Evolutionary conservation across 2,888 invertebrate genomes (phyloP).

Genomic region (Unio delphinus): DNA sequence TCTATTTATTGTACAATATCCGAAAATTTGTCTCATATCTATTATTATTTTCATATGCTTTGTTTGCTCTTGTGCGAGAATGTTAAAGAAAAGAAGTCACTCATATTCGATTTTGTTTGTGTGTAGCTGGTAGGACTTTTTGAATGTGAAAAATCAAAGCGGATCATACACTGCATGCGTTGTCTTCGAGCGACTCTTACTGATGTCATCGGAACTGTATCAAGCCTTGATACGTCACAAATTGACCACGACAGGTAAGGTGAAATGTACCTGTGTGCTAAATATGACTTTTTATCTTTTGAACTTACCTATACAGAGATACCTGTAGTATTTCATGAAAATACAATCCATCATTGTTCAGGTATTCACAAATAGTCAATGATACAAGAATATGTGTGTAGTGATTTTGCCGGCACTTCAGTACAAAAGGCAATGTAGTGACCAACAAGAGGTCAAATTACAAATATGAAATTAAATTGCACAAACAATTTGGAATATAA

Average conservation of each 20-base stretch:
- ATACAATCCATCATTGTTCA: background rate
- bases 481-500: too few species aligned
- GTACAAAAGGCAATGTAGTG: too few species aligned
- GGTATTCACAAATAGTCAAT: background rate
- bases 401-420: too few species aligned
- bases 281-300: background rate
- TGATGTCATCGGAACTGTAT: constrained; percentile 49
- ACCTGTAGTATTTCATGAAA: background rate
- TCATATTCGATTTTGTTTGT: background rate
- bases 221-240: constrained; percentile 48
- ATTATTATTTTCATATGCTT: too few species aligned
- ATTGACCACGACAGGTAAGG: constrained; percentile 52
- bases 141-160: constrained; percentile 53
- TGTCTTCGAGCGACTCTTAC: constrained; percentile 48
- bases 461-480: too few species aligned
- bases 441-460: too few species aligned
- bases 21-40: too few species aligned
- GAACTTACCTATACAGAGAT: background rate
- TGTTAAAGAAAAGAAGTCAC: background rate
- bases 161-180: constrained; percentile 52
- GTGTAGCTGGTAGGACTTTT: constrained; percentile 53
- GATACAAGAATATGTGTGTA: too few species aligned
- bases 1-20: too few species aligned
- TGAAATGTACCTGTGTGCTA: background rate
- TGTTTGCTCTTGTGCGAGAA: background rate